Percentiles rank a stretch among this genome's conserved stretches.
Conservation (phyloP, 2,888 invertebrate species). For the Apeira syringaria region DNA sequence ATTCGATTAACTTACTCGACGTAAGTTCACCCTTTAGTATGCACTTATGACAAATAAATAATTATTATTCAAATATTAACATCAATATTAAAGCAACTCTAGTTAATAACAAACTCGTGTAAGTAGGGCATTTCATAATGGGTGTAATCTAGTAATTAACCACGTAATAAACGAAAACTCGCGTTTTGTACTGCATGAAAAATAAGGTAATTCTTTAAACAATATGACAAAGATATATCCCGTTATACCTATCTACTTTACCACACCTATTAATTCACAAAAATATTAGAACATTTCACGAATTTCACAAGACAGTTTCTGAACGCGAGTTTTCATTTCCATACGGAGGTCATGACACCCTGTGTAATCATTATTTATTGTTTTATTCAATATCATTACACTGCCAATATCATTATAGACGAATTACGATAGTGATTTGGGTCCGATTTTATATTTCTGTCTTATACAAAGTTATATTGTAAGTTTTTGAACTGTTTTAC, state of each 20-base stretch:
- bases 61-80: conserved; percentile 59
- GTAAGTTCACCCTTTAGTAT: conserved; percentile 80
- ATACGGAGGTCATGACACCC: conserved; percentile 1
- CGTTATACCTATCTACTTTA: no score
- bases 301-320: background rate
- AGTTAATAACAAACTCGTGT: conserved; percentile 74
- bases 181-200: conserved; percentile 21
- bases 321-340: conserved; percentile 40
- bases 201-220: no score
- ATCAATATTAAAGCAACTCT: conserved; percentile 77
- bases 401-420: conserved; percentile 79
- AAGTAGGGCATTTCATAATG: conserved; percentile 65
- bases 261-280: no score
- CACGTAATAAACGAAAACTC: conserved; percentile 6
- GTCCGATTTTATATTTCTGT: conserved; percentile 81
- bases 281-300: background rate
- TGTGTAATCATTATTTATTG: conserved; percentile 49
- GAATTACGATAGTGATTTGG: conserved; percentile 73
- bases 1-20: conserved; percentile 64
- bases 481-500: conserved; percentile 76
- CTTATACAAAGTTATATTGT: conserved; percentile 74
- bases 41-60: conserved; percentile 72
- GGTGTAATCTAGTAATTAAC: conserved; percentile 3
- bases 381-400: conserved; percentile 70
- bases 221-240: no score